Evolutionary conservation across 2,113 vertebrate species (phyloP).

Genomic region (Nycticorax nycticorax): DNA sequence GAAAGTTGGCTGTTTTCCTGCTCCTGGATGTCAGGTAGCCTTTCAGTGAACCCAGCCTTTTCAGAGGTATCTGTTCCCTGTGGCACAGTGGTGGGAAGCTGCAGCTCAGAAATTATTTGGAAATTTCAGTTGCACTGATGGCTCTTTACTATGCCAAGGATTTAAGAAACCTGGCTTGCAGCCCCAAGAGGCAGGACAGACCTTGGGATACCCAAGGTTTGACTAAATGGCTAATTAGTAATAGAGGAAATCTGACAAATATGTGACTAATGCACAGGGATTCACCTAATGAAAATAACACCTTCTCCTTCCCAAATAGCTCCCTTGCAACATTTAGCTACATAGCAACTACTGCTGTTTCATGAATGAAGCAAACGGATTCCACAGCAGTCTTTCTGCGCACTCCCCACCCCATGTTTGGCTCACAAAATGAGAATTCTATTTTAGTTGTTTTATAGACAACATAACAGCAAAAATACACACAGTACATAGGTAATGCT

Average conservation of each 20-base stretch:
- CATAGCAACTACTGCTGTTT: background rate
- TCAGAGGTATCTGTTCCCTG: background rate
- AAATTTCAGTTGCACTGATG: background rate
- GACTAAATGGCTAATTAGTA: background rate
- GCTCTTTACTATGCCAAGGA: background rate
- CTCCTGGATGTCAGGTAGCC: background rate
- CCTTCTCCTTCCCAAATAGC: background rate
- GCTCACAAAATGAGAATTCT: background rate
- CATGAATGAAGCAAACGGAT: background rate
- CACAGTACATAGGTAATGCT: background rate
- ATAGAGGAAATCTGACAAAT: background rate
- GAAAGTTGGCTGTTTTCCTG: background rate
- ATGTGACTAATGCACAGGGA: background rate
- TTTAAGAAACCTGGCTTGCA: background rate
- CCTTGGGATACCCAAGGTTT: background rate
- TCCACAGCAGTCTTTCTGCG: background rate
- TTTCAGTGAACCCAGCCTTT: background rate
- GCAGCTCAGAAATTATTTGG: background rate
- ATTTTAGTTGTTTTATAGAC: background rate
- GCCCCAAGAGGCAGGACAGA: background rate
- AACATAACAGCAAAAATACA: background rate
- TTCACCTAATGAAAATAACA: background rate
- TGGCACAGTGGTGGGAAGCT: background rate
- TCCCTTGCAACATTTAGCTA: background rate
- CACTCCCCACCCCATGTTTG: fast-evolving